These are phyloP conservation scores for Napeogenes sylphis DNA, from an alignment of 2,888 invertebrate genomes.

Conservation along the genomic window DNA sequence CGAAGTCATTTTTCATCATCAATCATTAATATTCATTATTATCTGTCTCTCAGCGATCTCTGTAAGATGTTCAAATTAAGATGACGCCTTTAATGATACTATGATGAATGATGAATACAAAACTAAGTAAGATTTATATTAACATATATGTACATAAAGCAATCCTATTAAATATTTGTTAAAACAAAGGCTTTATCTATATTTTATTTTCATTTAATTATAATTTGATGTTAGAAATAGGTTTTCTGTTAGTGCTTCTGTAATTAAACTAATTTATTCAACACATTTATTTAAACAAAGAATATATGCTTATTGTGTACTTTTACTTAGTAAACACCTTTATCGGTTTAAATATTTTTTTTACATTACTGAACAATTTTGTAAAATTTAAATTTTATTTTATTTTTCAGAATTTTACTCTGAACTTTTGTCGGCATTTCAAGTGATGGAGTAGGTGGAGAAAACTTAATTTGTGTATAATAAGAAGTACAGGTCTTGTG, in stretches of 20 bases:
- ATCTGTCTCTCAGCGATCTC: slow-evolving; percentile 11
- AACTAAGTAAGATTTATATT: background rate
- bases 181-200: too few species aligned
- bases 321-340: too few species aligned
- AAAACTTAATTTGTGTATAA: slow-evolving; percentile 41
- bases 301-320: too few species aligned
- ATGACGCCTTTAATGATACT: slow-evolving; percentile 6
- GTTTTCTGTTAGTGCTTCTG: too few species aligned
- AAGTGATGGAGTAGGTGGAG: slow-evolving; percentile 46
- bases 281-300: too few species aligned
- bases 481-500: background rate
- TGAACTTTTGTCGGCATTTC: slow-evolving; percentile 45
- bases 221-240: too few species aligned
- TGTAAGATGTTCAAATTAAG: slow-evolving; percentile 11
- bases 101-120: too few species aligned
- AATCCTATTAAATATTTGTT: too few species aligned
- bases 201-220: too few species aligned
- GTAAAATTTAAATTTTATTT: background rate
- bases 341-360: too few species aligned
- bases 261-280: too few species aligned
- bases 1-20: slow-evolving; percentile 19
- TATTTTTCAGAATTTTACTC: slow-evolving; percentile 59
- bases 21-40: slow-evolving; percentile 20
- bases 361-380: too few species aligned
- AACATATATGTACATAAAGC: background rate